Percentiles rank a stretch among this genome's conserved stretches.
Evolutionary conservation across 2,113 vertebrate genomes (phyloP).

Genomic region (Indicator indicator): DNA sequence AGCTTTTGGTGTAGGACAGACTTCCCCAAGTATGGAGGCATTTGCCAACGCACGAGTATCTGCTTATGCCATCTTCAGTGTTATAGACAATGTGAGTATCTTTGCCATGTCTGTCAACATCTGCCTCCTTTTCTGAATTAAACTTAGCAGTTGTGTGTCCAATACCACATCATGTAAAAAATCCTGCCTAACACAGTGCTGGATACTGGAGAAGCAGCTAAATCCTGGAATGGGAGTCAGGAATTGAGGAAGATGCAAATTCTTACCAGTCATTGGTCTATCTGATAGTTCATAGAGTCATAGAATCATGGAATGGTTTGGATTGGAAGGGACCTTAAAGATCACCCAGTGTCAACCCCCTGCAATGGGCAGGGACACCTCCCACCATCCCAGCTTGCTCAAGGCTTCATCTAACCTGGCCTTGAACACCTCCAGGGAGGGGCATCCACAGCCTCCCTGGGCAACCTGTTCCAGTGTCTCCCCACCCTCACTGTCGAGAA

Average conservation of each 20-base stretch:
- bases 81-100: slow-evolving; percentile 86
- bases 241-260: not conserved
- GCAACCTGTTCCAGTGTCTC: no score
- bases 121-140: not conserved
- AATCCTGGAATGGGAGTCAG: not conserved
- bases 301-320: no score
- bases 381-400: no score
- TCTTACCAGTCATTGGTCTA: not conserved
- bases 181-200: not conserved
- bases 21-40: slow-evolving; percentile 85
- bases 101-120: not conserved
- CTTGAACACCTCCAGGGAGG: no score
- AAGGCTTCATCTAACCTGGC: no score
- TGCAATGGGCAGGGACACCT: no score
- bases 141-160: not conserved
- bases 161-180: not conserved
- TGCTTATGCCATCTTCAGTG: slow-evolving; percentile 82
- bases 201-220: not conserved
- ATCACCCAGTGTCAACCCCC: no score
- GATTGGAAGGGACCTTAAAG: no score
- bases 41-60: slow-evolving; percentile 88
- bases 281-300: not conserved
- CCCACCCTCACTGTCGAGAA: no score
- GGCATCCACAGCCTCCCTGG: no score
- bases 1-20: slow-evolving; percentile 85